A percentile compares a stretch with the other conserved stretches of the same genome.
phyloP scores from a whole-genome alignment of 2,113 vertebrate genomes.

The Chrysochloris asiatica region DNA sequence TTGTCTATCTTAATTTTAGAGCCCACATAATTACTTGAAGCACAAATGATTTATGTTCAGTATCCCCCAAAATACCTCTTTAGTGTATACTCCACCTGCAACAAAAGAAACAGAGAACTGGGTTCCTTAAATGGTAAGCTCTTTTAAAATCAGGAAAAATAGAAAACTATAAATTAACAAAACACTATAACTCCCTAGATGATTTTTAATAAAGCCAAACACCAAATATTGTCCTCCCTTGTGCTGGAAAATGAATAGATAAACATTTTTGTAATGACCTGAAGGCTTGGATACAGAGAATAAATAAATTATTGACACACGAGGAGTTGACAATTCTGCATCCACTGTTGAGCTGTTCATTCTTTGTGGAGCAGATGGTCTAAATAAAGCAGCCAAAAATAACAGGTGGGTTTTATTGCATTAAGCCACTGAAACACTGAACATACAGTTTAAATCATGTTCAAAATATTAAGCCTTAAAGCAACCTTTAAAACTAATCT shows the following conservation, averaged over 20 bases:
- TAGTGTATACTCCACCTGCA: neutral
- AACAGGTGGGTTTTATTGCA: slow-evolving; percentile 83
- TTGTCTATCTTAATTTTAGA: neutral
- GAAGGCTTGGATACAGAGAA: slow-evolving; percentile 75
- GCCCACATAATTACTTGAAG: neutral
- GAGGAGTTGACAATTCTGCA: slow-evolving; percentile 82
- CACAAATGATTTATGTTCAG: neutral
- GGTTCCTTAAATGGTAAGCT: neutral
- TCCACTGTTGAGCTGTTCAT: slow-evolving; percentile 76
- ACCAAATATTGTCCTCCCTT: slow-evolving; percentile 61
- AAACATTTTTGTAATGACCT: slow-evolving; percentile 77
- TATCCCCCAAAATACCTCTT: neutral
- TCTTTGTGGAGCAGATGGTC: slow-evolving; percentile 84
- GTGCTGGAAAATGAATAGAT: slow-evolving; percentile 75
- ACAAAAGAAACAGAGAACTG: neutral
- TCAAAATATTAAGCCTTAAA: slow-evolving; percentile 64
- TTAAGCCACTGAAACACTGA: slow-evolving; percentile 76
- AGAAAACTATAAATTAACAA: slow-evolving; percentile 49
- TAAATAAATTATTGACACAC: slow-evolving; percentile 85
- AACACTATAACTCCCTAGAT: slow-evolving; percentile 54
- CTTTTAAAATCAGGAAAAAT: neutral
- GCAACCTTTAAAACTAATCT: slow-evolving; percentile 61
- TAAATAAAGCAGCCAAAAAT: slow-evolving; percentile 83
- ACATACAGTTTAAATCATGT: slow-evolving; percentile 71
- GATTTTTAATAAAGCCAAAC: slow-evolving; percentile 72